Percentiles rank a stretch among this genome's conserved stretches.
Evolutionary conservation across 2,797 vertebrate genomes (phyloP).

Genomic region (Sebastes wilsoni): DNA sequence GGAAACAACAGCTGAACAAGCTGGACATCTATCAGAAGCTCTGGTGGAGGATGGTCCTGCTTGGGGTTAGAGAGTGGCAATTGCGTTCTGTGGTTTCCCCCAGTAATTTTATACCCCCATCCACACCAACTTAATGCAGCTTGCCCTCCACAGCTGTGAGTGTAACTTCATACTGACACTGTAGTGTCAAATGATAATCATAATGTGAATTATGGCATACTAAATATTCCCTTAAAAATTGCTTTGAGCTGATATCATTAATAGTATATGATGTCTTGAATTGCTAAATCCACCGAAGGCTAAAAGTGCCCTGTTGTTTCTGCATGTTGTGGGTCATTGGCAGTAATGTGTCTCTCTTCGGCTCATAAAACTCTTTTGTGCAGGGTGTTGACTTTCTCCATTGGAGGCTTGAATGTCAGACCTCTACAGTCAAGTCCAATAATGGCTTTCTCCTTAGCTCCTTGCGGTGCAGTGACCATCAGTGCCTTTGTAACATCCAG

Average conservation of each 20-base stretch:
- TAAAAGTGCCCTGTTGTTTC: conserved; percentile 2
- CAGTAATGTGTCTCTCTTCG: not conserved
- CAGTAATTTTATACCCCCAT: too few relatives aligned
- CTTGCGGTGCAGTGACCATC: not conserved
- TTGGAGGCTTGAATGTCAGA: conserved; percentile 22
- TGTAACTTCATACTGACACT: too few relatives aligned
- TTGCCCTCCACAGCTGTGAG: too few relatives aligned
- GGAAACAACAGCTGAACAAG: too few relatives aligned
- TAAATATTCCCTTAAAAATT: conserved; percentile 15
- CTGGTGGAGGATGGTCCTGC: too few relatives aligned
- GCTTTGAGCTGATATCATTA: conserved; percentile 7
- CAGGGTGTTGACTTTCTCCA: not conserved
- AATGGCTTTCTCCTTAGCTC: conserved; percentile 9
- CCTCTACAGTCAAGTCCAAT: not conserved
- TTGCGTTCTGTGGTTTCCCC: too few relatives aligned
- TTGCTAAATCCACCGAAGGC: conserved; percentile 1
- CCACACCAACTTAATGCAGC: too few relatives aligned
- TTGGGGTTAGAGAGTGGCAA: too few relatives aligned
- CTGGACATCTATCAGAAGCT: too few relatives aligned
- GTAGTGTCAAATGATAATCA: too few relatives aligned
- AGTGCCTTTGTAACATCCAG: not conserved
- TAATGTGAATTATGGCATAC: not conserved
- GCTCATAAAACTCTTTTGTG: conserved; percentile 14
- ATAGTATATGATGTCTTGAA: conserved; percentile 9
- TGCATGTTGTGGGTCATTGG: not conserved